phyloP scores from a whole-genome alignment of 2,888 invertebrate species.

The Phortica magna region DNA sequence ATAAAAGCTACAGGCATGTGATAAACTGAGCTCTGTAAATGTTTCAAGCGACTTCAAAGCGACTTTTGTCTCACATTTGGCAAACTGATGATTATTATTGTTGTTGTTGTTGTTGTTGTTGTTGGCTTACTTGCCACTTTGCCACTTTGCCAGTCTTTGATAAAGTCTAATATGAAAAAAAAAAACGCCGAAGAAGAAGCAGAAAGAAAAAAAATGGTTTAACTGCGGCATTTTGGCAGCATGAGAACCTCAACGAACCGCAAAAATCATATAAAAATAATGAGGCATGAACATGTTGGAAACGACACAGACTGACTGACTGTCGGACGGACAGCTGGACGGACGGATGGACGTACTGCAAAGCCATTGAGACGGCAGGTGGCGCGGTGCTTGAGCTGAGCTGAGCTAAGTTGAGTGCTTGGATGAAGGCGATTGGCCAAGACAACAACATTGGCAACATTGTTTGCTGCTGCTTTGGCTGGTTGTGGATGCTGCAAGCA shows the following conservation, averaged over 20 bases:
- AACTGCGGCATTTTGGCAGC: constrained; percentile 42
- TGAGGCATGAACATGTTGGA: constrained; percentile 69
- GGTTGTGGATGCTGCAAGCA: constrained; percentile 28
- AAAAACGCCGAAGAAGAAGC: constrained; percentile 22
- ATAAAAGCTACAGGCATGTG: no score
- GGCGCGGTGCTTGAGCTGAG: background rate
- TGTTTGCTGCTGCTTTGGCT: background rate
- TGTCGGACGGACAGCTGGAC: background rate
- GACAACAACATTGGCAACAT: constrained; percentile 4
- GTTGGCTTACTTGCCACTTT: background rate
- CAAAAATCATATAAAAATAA: constrained; percentile 72
- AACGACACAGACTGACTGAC: background rate
- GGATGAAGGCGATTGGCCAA: constrained; percentile 2
- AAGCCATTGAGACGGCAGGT: background rate
- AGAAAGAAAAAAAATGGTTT: constrained; percentile 32
- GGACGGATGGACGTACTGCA: background rate
- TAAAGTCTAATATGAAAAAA: constrained; percentile 3
- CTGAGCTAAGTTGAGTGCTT: background rate
- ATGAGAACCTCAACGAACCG: constrained; percentile 65
- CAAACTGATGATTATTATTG: background rate
- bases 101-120: background rate
- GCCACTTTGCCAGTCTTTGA: constrained; percentile 1
- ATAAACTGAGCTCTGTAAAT: no score
- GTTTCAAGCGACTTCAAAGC: no score
- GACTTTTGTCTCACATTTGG: background rate